Base-by-base conservation (phyloP, 2,113 vertebrate species). In the Telmatochromis bifrenatus region DNA sequence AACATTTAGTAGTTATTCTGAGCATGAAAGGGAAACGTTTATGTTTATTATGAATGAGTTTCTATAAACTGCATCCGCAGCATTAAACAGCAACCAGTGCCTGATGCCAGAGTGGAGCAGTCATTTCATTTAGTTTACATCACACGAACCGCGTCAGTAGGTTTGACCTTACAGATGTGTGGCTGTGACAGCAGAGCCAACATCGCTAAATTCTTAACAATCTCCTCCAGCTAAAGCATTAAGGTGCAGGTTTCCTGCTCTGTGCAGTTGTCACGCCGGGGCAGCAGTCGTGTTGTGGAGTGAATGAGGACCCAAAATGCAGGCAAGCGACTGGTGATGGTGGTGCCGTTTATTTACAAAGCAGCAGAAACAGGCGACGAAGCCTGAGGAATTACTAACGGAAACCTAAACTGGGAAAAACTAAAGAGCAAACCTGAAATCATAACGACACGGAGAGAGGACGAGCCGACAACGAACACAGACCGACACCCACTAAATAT, bases 341-440 rank as follows among this genome's bases (percentile, higher is more conserved):
- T 0, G 0, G 14, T 1, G 45, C 7, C 0, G 45, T 47, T 47
- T 47, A 47, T 47, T 47, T 47, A 47, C 45, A 47, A 47, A 47
- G 45, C 0, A 0, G 45, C 45, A 47, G 45, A 47, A 47, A 47
- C 45, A 47, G 45, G 45, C 4, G 0, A 47, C 42, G 37, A 5
- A 39, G 37, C 37, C 0, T 47, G 45, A 47, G 45, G 45, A 47
- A 47, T 47, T 47, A 47, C 45, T 47, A 47, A 47, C 14, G 1
- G 45, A 47, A 47, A 47, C 45, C 45, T 47, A 47, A 47, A 47
- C 2, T 47, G 45, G 45, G 45, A 47, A 47, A 45, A 45, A 45
- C 13, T 4, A 45, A 47, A 47, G 45, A 15, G 45, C 14, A 15
- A 47, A 47, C 45, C 45, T 47, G 45, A 47, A 47, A 47, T 47